Conservation (phyloP, 1,140 invertebrate species). For the Macrobrachium rosenbergii region DNA sequence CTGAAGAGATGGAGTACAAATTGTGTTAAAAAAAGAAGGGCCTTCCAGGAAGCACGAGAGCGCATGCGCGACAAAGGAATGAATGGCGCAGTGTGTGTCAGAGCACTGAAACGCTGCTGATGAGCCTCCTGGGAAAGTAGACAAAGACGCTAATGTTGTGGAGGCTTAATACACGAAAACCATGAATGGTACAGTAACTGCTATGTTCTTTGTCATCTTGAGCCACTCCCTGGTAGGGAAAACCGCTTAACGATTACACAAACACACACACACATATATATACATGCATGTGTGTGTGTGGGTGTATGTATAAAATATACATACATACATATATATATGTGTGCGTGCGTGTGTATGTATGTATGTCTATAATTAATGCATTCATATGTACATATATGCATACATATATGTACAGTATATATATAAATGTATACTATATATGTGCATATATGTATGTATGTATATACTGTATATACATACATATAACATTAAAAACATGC, state of each 20-base stretch:
- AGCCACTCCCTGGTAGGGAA: neutral
- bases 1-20: too few species aligned
- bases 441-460: neutral
- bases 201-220: neutral
- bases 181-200: too few species aligned
- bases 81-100: too few species aligned
- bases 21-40: too few species aligned
- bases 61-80: too few species aligned
- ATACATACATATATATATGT: constrained; percentile 22
- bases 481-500: neutral
- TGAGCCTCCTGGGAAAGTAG: too few species aligned
- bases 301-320: neutral
- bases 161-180: too few species aligned
- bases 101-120: too few species aligned
- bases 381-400: neutral
- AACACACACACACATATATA: constrained; percentile 17
- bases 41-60: too few species aligned
- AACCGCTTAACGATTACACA: too few species aligned
- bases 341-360: neutral
- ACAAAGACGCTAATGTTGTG: too few species aligned
- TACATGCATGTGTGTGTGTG: neutral
- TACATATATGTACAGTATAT: neutral
- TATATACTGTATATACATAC: neutral
- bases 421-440: too few species aligned
- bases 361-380: neutral